These are phyloP conservation scores for Polyploca ridens DNA, from an alignment of 2,888 invertebrate species.

Conservation along the genomic window DNA sequence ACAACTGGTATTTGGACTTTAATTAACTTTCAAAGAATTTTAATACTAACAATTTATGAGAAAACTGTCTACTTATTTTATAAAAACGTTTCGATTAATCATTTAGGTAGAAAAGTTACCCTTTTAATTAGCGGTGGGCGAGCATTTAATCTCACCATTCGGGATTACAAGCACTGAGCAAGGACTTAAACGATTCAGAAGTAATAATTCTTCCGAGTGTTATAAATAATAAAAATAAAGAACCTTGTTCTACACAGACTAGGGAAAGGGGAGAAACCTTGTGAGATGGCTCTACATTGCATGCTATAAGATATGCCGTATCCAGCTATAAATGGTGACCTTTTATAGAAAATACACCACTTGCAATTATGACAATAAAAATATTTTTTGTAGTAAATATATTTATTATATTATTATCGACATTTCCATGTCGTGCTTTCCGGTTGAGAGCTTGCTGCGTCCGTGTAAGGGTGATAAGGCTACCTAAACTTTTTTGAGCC, in stretches of 20 bases:
- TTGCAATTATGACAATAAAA: no score
- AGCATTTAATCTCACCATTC: conserved; percentile 73
- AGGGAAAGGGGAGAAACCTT: conserved; percentile 51
- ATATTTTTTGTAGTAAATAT: no score
- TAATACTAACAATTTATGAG: not conserved
- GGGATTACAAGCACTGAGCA: conserved; percentile 78
- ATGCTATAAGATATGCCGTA: conserved; percentile 29
- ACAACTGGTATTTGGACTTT: no score
- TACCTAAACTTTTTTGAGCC: no score
- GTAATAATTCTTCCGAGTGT: conserved; percentile 81
- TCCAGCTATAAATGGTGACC: not conserved
- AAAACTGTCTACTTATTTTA: conserved; percentile 1
- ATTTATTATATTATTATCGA: no score
- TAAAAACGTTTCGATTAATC: conserved; percentile 64
- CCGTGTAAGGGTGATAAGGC: no score
- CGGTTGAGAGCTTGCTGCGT: no score
- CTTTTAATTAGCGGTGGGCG: conserved; percentile 78
- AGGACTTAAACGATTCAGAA: conserved; percentile 84
- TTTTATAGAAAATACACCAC: no score
- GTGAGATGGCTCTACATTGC: conserved; percentile 38
- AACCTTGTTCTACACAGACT: conserved; percentile 49
- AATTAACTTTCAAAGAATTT: not conserved
- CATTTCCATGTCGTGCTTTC: no score
- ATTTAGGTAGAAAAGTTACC: conserved; percentile 73
- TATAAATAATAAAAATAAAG: conserved; percentile 80